These are phyloP conservation scores for Gymnarchus niloticus DNA, from an alignment of 2,113 vertebrate species.

Conservation along the genomic window DNA sequence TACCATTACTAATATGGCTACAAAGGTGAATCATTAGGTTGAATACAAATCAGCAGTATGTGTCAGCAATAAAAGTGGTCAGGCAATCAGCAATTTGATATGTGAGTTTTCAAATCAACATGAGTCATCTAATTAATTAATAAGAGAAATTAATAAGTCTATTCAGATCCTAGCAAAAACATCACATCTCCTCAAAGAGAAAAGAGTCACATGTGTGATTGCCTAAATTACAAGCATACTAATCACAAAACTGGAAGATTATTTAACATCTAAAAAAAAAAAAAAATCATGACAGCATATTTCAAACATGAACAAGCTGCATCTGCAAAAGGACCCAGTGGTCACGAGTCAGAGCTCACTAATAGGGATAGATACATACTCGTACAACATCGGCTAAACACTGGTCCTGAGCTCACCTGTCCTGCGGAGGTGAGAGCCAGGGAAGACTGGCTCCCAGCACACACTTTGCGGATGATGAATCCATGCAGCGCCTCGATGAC, in stretches of 20 bases:
- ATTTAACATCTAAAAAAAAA: neutral
- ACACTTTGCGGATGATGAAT: constrained; percentile 71
- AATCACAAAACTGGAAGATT: neutral
- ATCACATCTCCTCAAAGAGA: too few relatives aligned
- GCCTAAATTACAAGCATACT: neutral
- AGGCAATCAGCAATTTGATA: neutral
- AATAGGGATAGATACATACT: too few relatives aligned
- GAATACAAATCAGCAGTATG: neutral
- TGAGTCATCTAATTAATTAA: too few relatives aligned
- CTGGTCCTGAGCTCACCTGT: constrained; percentile 52
- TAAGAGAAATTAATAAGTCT: too few relatives aligned
- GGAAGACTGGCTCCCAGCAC: constrained; percentile 71
- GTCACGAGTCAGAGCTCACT: too few relatives aligned
- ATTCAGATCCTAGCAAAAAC: too few relatives aligned
- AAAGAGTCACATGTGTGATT: neutral
- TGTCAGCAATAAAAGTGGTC: neutral
- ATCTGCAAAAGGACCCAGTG: too few relatives aligned
- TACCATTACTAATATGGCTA: neutral
- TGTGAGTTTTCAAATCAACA: neutral
- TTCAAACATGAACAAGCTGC: neutral
- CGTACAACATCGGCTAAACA: too few relatives aligned
- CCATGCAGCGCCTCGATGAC: constrained; percentile 68
- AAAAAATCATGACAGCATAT: neutral
- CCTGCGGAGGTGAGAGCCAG: constrained; percentile 71
- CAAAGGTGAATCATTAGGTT: neutral